These are phyloP conservation scores for Bilobella aurantiaca DNA, from an alignment of 1,140 invertebrate genomes.

Conservation along the genomic window DNA sequence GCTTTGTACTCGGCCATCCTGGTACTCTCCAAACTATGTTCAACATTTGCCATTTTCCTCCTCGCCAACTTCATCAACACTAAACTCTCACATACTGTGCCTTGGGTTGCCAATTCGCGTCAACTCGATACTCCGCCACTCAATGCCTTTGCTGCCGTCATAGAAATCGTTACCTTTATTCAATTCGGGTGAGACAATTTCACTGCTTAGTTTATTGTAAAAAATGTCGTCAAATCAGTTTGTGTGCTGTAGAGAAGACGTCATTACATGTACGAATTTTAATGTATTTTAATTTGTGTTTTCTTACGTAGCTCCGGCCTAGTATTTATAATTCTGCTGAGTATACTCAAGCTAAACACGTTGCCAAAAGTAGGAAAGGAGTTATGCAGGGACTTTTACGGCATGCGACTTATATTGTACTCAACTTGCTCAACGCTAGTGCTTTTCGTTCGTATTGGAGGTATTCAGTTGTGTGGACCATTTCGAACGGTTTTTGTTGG, in stretches of 20 bases:
- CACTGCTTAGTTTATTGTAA: neutral
- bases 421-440: neutral
- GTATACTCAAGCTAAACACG: neutral
- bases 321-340: neutral
- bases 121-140: neutral
- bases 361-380: neutral
- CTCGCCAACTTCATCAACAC: conserved; percentile 2
- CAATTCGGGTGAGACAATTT: neutral
- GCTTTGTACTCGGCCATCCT: neutral
- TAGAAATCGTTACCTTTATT: neutral
- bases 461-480: conserved; percentile 1
- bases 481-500: conserved; percentile 2
- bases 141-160: neutral
- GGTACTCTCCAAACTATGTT: neutral
- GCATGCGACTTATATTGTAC: neutral
- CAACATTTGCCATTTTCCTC: neutral
- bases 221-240: neutral
- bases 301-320: neutral
- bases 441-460: neutral
- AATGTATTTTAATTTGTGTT: neutral
- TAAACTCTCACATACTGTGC: neutral
- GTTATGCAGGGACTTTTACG: neutral
- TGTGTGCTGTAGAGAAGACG: no score
- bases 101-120: neutral
- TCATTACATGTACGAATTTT: no score